Base-by-base conservation (phyloP, 2,113 vertebrate species). In the Xenopus laevis region DNA sequence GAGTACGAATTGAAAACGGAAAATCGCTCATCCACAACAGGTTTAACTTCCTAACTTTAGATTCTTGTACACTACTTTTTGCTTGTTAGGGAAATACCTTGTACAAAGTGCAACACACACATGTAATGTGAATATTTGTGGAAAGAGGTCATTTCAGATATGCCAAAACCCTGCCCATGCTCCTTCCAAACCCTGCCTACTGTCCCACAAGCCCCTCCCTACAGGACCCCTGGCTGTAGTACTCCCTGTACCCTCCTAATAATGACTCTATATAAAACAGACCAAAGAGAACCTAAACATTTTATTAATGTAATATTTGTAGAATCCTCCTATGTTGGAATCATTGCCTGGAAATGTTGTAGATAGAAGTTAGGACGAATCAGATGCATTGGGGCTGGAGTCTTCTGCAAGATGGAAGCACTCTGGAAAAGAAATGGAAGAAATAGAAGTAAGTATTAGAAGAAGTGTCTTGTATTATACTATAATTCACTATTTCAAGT, bases 401-500 rank as follows among this genome's bases (percentile, higher is more conserved):
- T 9, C 30, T 67, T n/a, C 0, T 80, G 33, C 70, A 86, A 74
- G 86, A 85, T 65, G 60, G 78, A 60, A 82, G 85, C 15, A 83
- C 82, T 18, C 81, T 99, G 79, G 91, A 97, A 88, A 89, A 74
- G 92, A 95, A 78, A 94, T 99, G 93, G 94, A 98, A 82, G 94
- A 98, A 83, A 98, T 99, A 70, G 96, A 99, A 89, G 97, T 98
- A 85, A 86, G 79, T 72, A 6, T 44, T 17, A 33, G 6, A 33
- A 33, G 3, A 4, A 68, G 66, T 33, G 8, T 13, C 1, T 21
- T 33, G 3, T 33, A 33, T 4, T 33, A 33, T 61, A 12, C 27
- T 13, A 10, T 2, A n/a, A n/a, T n/a, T n/a, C n/a, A n/a, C n/a
- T n/a, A n/a, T n/a, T n/a, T n/a, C n/a, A n/a, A n/a, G n/a, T n/a